Base-by-base conservation (phyloP, 2,797 vertebrate genomes). In the Parauchenoglanis punctatus region DNA sequence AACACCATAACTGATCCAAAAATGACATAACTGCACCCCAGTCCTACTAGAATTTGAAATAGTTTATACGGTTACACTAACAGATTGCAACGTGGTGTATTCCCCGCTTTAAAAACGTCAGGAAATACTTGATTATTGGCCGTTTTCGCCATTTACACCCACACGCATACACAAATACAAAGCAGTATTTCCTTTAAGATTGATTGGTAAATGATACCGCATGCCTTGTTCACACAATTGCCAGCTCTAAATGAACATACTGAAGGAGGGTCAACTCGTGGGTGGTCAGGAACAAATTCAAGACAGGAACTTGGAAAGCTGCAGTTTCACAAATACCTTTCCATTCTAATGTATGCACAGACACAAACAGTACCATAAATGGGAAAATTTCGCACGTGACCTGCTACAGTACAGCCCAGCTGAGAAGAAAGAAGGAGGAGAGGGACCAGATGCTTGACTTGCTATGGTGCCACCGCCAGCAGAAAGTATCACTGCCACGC, bases 251-350 rank as follows among this genome's bases (percentile, higher is more conserved):
- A 84, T 56, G 31, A 82, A 63, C 54, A 65, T 73, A 67, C 65
- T 80, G 78, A 88, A 78, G 85, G 80, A 78, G 77, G 83, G 87
- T 88, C 73, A 85, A 77, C 12, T 31, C 88, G 87, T 91, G 92
- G 93, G 89, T 92, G 88, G 90, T 90, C 91, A 81, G 83, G 82
- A 81, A 52, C 86, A 83, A 58, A 82, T 83, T 87, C 78, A 78
- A 59, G 73, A 89, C 87, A 83, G 87, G 88, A 89, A 88, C 87
- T 83, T 91, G 91, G 90, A 88, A 81, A 56, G 65, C 63, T 85
- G 87, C 54, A 73, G 76, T 75, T 85, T 83, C 85, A 90, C 91
- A 91, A 93, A 92, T 91, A 91, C 78, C n/a, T 85, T 68, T 89
- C 68, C 5, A 7, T 56, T 86, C 86, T 83, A 89, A 90, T 89